phyloP scores from a whole-genome alignment of 2,888 invertebrate genomes.

The Spialia ferax region DNA sequence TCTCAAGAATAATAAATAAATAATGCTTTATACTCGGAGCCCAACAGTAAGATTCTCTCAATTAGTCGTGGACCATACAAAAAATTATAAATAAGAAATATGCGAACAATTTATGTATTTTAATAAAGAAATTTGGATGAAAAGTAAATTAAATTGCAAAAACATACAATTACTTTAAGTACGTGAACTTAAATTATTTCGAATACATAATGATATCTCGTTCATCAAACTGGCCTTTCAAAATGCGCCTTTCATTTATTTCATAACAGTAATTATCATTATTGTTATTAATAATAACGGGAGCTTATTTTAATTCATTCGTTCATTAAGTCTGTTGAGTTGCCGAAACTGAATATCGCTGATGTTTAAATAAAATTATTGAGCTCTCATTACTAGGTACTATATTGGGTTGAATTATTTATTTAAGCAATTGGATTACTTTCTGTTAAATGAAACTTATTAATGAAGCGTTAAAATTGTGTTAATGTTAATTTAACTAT shows the following conservation, averaged over 20 bases:
- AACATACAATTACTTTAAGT: too few relatives aligned
- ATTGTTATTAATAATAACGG: neutral
- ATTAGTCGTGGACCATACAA: too few relatives aligned
- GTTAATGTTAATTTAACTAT: neutral
- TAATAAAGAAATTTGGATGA: too few relatives aligned
- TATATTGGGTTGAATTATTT: too few relatives aligned
- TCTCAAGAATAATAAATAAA: too few relatives aligned
- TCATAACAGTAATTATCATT: neutral
- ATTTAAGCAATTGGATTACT: neutral
- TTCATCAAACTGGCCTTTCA: neutral
- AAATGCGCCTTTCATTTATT: neutral
- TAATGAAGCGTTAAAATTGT: neutral
- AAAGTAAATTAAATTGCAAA: too few relatives aligned
- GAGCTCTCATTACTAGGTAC: neutral
- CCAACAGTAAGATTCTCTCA: too few relatives aligned
- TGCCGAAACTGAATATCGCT: neutral
- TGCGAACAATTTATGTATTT: too few relatives aligned
- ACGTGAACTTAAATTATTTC: too few relatives aligned
- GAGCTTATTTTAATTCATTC: conserved; percentile 8
- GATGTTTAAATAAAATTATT: neutral
- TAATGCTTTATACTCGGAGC: too few relatives aligned
- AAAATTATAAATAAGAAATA: too few relatives aligned
- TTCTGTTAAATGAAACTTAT: neutral
- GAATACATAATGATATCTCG: neutral
- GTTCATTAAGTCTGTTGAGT: conserved; percentile 6